A percentile compares a stretch with the other conserved stretches of the same genome.
Conservation (phyloP, 2,113 vertebrate genomes). For the Miniopterus natalensis region DNA sequence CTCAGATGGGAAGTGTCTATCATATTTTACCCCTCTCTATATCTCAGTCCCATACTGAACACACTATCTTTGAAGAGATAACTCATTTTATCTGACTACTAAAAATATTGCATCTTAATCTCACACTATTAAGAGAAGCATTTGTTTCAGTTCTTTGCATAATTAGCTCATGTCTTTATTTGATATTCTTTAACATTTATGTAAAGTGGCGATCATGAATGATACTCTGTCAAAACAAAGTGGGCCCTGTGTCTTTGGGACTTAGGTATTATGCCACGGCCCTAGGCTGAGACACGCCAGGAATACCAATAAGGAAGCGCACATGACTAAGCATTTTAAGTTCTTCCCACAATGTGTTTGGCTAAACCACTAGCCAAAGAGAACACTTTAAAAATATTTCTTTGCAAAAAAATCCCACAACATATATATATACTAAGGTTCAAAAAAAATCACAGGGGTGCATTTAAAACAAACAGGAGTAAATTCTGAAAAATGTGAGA, state of each 20-base stretch:
- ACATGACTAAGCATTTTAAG: conserved; percentile 69
- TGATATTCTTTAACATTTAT: conserved; percentile 57
- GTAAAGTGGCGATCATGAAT: conserved; percentile 66
- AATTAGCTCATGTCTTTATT: conserved; percentile 43
- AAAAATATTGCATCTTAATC: not conserved
- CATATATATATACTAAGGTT: not conserved
- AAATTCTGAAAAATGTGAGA: not conserved
- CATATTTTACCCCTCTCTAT: not conserved
- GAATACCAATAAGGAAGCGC: conserved; percentile 71
- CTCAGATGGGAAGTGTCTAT: not conserved
- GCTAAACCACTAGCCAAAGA: not conserved
- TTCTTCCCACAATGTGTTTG: conserved; percentile 55
- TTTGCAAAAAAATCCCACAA: not conserved
- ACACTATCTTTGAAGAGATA: not conserved
- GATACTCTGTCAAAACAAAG: conserved; percentile 69
- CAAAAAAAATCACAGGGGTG: not conserved
- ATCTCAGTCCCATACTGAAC: not conserved
- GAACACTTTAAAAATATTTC: conserved; percentile 16
- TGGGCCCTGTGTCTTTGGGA: conserved; percentile 59
- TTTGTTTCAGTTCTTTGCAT: conserved; percentile 49
- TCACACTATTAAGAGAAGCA: not conserved
- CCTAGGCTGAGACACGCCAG: not conserved
- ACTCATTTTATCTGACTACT: not conserved
- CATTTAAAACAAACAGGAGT: not conserved
- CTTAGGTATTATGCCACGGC: conserved; percentile 59